phyloP scores from a whole-genome alignment of 2,888 invertebrate species.

The Napeogenes inachia region DNA sequence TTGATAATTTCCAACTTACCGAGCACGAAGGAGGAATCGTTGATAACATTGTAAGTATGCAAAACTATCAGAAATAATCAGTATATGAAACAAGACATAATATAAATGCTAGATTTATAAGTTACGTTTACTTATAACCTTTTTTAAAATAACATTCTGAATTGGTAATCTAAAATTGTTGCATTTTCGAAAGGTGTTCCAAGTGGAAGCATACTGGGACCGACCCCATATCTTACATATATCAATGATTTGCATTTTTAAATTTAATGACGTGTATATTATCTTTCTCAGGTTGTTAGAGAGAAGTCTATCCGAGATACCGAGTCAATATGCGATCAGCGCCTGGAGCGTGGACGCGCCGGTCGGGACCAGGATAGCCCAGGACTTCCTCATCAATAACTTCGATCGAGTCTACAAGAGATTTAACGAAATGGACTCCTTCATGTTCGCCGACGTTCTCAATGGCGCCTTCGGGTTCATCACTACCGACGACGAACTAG shows the following conservation, averaged over 20 bases:
- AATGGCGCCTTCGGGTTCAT: slow-evolving; percentile 61
- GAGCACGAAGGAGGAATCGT: slow-evolving; percentile 69
- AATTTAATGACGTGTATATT: background rate
- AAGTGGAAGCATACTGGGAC: background rate
- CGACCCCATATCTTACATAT: background rate
- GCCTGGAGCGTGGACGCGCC: slow-evolving; percentile 62
- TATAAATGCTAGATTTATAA: too few species aligned
- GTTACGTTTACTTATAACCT: too few species aligned
- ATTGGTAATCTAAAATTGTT: too few species aligned
- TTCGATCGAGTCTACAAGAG: slow-evolving; percentile 78
- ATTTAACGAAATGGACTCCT: slow-evolving; percentile 59
- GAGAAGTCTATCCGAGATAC: slow-evolving; percentile 54
- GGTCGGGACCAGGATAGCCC: slow-evolving; percentile 81
- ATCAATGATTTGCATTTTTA: background rate
- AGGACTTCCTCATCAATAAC: slow-evolving; percentile 83
- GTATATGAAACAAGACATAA: too few species aligned
- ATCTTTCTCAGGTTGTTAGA: slow-evolving; percentile 54
- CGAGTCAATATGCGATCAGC: slow-evolving; percentile 61
- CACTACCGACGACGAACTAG: slow-evolving; percentile 49
- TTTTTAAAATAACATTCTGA: too few species aligned
- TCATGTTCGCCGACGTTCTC: slow-evolving; percentile 58
- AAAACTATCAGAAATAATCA: background rate
- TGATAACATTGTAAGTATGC: slow-evolving; percentile 65
- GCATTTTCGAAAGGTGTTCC: too few species aligned
- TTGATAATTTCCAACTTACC: slow-evolving; percentile 71